These are phyloP conservation scores for Calliopum simillimum DNA, from an alignment of 2,888 invertebrate species.

Conservation along the genomic window DNA sequence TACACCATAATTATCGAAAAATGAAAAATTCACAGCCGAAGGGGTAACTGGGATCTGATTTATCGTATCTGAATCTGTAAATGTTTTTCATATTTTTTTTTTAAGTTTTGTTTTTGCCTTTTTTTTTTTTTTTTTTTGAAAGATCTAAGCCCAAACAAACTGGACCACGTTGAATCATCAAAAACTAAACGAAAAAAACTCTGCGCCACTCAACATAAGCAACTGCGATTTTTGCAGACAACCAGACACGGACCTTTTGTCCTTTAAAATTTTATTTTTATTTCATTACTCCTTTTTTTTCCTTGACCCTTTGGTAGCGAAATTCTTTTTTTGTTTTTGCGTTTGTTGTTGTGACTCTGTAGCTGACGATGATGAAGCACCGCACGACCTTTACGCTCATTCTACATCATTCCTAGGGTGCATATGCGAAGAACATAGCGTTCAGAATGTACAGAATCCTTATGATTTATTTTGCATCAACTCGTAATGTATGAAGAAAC, in stretches of 20 bases:
- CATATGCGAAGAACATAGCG: background rate
- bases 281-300: background rate
- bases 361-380: background rate
- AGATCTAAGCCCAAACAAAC: background rate
- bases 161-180: constrained; percentile 17
- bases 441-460: background rate
- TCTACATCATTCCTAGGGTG: background rate
- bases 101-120: background rate
- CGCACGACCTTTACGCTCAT: background rate
- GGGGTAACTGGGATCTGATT: constrained; percentile 58
- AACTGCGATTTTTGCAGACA: background rate
- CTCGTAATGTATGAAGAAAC: too few relatives aligned
- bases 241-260: background rate
- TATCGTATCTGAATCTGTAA: constrained; percentile 51
- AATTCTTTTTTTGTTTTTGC: background rate
- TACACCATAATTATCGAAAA: constrained; percentile 59
- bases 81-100: constrained; percentile 14
- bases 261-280: background rate
- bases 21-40: constrained; percentile 58
- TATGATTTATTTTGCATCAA: background rate
- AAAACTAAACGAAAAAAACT: background rate
- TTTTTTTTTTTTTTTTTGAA: background rate
- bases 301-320: background rate
- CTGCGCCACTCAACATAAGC: background rate
- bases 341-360: constrained; percentile 7